Conservation (phyloP, 2,888 invertebrate genomes). For the Cenopis cana region DNA sequence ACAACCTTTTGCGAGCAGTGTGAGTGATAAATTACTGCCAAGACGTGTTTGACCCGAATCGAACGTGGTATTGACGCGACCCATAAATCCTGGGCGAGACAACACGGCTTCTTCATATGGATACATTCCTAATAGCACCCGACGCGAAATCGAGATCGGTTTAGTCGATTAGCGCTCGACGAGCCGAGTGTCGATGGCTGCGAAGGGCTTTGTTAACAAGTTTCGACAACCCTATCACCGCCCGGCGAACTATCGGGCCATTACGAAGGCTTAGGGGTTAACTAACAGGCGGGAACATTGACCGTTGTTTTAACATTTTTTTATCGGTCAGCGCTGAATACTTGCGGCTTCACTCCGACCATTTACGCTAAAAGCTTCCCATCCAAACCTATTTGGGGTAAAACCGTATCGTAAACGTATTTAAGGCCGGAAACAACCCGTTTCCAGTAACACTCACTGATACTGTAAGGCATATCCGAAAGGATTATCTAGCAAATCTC, state of each 20-base stretch:
- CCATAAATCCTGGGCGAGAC: slow-evolving; percentile 39
- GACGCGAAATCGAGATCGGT: slow-evolving; percentile 25
- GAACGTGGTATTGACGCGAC: slow-evolving; percentile 39
- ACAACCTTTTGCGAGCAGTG: slow-evolving; percentile 37
- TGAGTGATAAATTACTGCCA: slow-evolving; percentile 40
- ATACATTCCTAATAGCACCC: slow-evolving; percentile 23
- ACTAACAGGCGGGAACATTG: slow-evolving; percentile 25
- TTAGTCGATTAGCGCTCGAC: slow-evolving; percentile 31
- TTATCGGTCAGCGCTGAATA: slow-evolving; percentile 24
- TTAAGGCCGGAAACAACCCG: slow-evolving; percentile 24
- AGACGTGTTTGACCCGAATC: slow-evolving; percentile 38
- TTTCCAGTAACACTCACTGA: slow-evolving; percentile 17
- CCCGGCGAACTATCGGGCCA: slow-evolving; percentile 22
- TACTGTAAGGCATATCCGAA: slow-evolving; percentile 3
- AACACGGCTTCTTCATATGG: slow-evolving; percentile 37
- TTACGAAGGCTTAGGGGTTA: slow-evolving; percentile 21
- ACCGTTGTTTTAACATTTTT: slow-evolving; percentile 37
- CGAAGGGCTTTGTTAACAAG: slow-evolving; percentile 36
- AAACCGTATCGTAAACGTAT: slow-evolving; percentile 35
- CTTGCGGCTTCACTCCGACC: slow-evolving; percentile 28
- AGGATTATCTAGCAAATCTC: slow-evolving; percentile 12
- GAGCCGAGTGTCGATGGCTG: slow-evolving; percentile 22
- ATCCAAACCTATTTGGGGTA: slow-evolving; percentile 42
- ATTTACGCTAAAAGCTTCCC: slow-evolving; percentile 43
- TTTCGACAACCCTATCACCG: slow-evolving; percentile 33